Base-by-base conservation (phyloP, 2,888 invertebrate genomes). In the Elysia crispata region DNA sequence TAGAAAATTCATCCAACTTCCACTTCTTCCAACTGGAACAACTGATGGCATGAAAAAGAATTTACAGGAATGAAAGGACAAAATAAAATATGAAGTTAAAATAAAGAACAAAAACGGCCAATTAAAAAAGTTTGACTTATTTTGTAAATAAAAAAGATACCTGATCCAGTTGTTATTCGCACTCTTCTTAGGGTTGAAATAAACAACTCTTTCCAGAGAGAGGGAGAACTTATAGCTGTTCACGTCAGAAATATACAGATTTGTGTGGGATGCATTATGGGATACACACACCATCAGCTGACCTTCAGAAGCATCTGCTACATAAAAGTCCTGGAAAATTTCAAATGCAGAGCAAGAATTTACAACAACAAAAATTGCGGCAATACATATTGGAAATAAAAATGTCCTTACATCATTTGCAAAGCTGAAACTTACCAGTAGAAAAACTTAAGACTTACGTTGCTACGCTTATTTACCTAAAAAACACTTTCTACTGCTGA, bases 281-380 rank as follows among this genome's bases (percentile, higher is more conserved):
- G 95, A 95, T 76, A 96, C 96, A 87, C 96, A 96, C 83, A 97
- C 94, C 90, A 97, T 95, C 83, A 93, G 91, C 84, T 92, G 91
- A 33, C 95, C 95, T 86, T 95, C 95, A 0, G 96, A 95, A 20
- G 97, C 96, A 90, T 97, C 97, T 0, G 95, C 96, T 74, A 97
- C 94, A 91, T 96, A 96, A 91, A 95, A 97, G 90, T 95, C 95
- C 88, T 93, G 92, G n/a, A n/a, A n/a, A n/a, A n/a, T n/a, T n/a
- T n/a, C n/a, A n/a, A n/a, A n/a, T n/a, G n/a, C n/a, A n/a, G n/a
- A n/a, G n/a, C n/a, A n/a, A n/a, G n/a, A n/a, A n/a, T n/a, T n/a
- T n/a, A n/a, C n/a, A n/a, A n/a, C n/a, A n/a, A n/a, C n/a, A n/a
- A n/a, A n/a, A n/a, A n/a, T n/a, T n/a, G n/a, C n/a, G n/a, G n/a